Conservation (phyloP, 1,140 invertebrate genomes). For the Heliconius himera region DNA sequence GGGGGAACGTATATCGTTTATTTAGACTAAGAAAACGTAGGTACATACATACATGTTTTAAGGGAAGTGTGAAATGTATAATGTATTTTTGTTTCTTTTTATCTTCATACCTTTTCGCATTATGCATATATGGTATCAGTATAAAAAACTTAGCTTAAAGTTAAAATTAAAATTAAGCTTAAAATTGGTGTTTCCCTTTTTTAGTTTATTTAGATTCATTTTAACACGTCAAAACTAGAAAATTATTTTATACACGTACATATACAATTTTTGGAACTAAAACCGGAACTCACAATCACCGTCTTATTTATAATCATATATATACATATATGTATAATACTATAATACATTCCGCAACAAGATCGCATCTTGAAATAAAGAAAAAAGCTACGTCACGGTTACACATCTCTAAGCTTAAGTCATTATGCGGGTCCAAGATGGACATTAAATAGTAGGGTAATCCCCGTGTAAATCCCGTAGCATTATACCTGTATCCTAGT, state of each 20-base stretch:
- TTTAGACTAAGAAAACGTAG: background rate
- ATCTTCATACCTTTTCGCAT: background rate
- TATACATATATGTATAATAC: background rate
- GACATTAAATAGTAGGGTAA: slow-evolving; percentile 47
- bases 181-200: no score
- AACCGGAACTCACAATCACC: no score
- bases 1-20: slow-evolving; percentile 22
- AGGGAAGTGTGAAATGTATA: background rate
- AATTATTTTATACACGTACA: no score
- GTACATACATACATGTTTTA: background rate
- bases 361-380: background rate
- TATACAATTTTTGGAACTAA: no score
- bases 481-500: slow-evolving; percentile 49
- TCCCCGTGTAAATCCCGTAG: slow-evolving; percentile 43
- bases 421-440: slow-evolving; percentile 34
- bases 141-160: no score
- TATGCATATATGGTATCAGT: no score
- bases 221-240: no score
- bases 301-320: no score
- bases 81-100: background rate
- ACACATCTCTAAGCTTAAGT: slow-evolving; percentile 9
- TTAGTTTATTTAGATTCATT: no score
- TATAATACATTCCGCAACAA: background rate
- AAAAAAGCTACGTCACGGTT: slow-evolving; percentile 8
- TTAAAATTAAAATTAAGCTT: no score